phyloP scores from a whole-genome alignment of 2,113 vertebrate species.

The Limanda limanda region DNA sequence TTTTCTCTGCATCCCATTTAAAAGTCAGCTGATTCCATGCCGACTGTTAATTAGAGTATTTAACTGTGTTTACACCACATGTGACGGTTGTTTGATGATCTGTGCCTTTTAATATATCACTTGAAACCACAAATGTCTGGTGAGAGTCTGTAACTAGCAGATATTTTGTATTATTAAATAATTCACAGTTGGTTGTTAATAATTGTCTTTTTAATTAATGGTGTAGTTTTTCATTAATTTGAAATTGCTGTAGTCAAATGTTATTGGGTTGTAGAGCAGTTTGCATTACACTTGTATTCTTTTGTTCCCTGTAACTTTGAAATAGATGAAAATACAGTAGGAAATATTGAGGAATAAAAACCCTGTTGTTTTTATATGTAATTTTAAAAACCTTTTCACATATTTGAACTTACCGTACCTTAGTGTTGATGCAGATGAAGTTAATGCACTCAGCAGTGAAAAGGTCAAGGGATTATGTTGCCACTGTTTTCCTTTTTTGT shows the following conservation, averaged over 20 bases:
- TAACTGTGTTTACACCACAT: constrained; percentile 11
- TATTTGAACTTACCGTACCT: no score
- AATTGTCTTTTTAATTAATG: background rate
- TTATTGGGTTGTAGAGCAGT: no score
- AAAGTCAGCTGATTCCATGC: background rate
- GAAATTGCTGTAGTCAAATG: background rate
- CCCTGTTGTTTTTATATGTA: no score
- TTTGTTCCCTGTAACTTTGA: no score
- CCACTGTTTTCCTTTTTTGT: no score
- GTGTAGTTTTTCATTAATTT: background rate
- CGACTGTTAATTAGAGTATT: background rate
- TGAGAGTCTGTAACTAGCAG: background rate
- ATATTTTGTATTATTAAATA: background rate
- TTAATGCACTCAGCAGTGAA: no score
- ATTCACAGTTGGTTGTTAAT: background rate
- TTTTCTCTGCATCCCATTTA: background rate
- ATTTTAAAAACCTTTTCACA: no score
- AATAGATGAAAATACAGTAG: no score
- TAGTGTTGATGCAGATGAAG: no score
- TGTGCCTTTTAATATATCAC: background rate
- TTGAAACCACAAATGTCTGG: background rate
- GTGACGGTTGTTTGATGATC: background rate
- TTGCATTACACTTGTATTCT: no score
- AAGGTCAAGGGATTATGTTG: no score
- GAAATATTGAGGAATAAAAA: no score